These are phyloP conservation scores for Pyrrhosoma nymphula DNA, from an alignment of 2,888 invertebrate genomes.

Conservation along the genomic window DNA sequence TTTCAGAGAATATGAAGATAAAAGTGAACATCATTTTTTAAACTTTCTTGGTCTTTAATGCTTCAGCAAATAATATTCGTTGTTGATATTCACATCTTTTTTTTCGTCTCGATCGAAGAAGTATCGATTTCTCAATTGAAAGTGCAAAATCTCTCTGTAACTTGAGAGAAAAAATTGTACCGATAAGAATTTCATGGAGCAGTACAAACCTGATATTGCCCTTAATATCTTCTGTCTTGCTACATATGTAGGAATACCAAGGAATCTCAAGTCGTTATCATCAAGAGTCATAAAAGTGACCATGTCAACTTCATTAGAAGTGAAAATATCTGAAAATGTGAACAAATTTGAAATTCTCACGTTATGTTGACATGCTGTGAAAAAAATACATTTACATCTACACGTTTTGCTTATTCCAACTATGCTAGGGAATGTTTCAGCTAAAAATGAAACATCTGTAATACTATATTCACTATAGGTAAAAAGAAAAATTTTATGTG, in stretches of 20 bases:
- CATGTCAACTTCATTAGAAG: conserved; percentile 93
- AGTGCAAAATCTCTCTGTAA: background rate
- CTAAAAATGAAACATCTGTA: too few species aligned
- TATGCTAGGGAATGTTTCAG: background rate
- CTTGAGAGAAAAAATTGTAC: conserved; percentile 25
- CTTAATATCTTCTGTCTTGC: conserved; percentile 95
- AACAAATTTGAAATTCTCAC: background rate
- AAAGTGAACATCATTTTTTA: too few species aligned
- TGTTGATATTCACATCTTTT: too few species aligned
- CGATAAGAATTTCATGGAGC: conserved; percentile 71
- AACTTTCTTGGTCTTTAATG: too few species aligned
- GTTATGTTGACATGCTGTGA: background rate
- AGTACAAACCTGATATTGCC: conserved; percentile 86
- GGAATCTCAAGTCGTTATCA: conserved; percentile 91
- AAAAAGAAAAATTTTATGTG: background rate
- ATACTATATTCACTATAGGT: background rate
- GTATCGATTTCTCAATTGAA: too few species aligned
- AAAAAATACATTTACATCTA: background rate
- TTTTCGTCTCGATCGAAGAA: too few species aligned
- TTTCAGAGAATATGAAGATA: too few species aligned
- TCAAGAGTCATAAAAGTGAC: conserved; percentile 92
- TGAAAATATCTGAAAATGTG: conserved; percentile 83
- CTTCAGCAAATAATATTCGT: too few species aligned
- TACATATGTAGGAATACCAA: conserved; percentile 94
- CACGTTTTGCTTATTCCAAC: background rate